phyloP scores from a whole-genome alignment of 2,888 invertebrate genomes.

The Agonopterix subpropinquella region DNA sequence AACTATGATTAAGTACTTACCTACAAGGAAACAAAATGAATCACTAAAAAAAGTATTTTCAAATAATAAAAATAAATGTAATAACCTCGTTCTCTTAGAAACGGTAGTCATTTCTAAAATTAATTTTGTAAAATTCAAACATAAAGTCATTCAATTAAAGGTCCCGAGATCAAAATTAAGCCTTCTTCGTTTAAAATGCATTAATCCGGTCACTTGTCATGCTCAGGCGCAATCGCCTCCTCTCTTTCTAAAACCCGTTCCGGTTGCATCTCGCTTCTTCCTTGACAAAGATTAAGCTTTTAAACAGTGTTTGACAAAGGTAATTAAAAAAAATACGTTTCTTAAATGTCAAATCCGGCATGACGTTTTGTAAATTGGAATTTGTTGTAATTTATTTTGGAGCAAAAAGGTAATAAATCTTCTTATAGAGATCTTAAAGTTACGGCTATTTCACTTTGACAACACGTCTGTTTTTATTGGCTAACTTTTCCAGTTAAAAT shows the following conservation, averaged over 20 bases:
- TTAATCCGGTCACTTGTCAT: constrained; percentile 74
- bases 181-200: constrained; percentile 74
- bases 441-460: constrained; percentile 17
- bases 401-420: constrained; percentile 35
- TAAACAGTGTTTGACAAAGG: constrained; percentile 39
- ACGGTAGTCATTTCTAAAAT: constrained; percentile 1
- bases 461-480: constrained; percentile 11
- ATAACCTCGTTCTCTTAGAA: not conserved
- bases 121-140: constrained; percentile 25
- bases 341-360: constrained; percentile 17
- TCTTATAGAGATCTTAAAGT: constrained; percentile 25
- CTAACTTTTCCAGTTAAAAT: constrained; percentile 6
- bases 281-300: constrained; percentile 55
- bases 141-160: constrained; percentile 62
- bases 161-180: constrained; percentile 65
- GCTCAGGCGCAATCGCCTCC: constrained; percentile 44
- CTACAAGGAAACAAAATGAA: no score
- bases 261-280: constrained; percentile 42
- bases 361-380: constrained; percentile 54
- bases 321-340: constrained; percentile 28
- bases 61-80: no score
- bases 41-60: no score
- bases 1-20: no score
- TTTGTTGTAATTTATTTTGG: constrained; percentile 27
- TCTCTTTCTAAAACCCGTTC: constrained; percentile 68